Evolutionary conservation across 2,888 invertebrate species (phyloP).

Genomic region (Busseola fusca): DNA sequence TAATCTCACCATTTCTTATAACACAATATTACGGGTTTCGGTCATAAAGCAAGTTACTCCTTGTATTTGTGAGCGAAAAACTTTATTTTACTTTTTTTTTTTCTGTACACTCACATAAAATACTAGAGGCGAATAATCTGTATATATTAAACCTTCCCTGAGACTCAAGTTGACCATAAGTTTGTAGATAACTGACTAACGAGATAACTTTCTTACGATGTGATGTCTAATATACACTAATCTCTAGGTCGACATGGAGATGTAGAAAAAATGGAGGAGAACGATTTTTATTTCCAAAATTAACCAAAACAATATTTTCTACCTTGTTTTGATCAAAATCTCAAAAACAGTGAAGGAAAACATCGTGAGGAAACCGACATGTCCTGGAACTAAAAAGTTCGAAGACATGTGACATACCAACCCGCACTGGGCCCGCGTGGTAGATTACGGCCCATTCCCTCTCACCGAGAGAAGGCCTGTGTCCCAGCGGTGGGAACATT

Average conservation of each 20-base stretch:
- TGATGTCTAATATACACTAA: conserved; percentile 72
- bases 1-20: conserved; percentile 26
- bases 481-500: no score
- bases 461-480: no score
- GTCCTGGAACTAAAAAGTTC: no score
- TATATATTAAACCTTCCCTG: conserved; percentile 75
- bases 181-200: conserved; percentile 80
- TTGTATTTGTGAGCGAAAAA: conserved; percentile 64
- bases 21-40: conserved; percentile 21
- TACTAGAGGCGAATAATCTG: conserved; percentile 75
- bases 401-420: no score
- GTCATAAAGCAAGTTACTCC: conserved; percentile 60
- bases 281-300: neutral
- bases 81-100: conserved; percentile 50
- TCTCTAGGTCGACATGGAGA: conserved; percentile 59
- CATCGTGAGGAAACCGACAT: no score
- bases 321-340: no score
- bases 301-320: no score
- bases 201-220: conserved; percentile 84
- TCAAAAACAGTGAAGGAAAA: no score
- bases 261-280: conserved; percentile 50
- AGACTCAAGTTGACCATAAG: conserved; percentile 67
- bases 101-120: conserved; percentile 69
- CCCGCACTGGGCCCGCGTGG: no score
- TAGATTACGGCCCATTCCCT: no score